Conservation (phyloP, 2,888 invertebrate species). For the Halocaridina rubra region DNA sequence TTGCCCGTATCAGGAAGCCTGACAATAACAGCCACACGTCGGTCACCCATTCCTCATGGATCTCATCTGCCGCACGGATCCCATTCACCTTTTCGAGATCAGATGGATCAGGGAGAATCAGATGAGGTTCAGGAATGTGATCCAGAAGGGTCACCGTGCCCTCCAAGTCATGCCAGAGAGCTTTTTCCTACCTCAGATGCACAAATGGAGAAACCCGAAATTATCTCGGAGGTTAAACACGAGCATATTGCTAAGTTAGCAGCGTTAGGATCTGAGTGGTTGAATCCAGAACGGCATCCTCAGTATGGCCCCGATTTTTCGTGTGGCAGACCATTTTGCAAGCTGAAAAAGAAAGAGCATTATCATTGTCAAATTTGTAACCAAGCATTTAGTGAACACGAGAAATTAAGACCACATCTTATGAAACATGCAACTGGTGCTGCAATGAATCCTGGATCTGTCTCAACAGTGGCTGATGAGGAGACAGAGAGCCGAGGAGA, state of each 20-base stretch:
- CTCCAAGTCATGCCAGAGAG: not conserved
- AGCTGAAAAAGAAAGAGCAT: slow-evolving; percentile 81
- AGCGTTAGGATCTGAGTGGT: slow-evolving; percentile 41
- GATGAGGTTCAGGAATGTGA: slow-evolving; percentile 39
- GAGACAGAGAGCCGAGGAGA: slow-evolving; percentile 12
- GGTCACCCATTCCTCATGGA: slow-evolving; percentile 41
- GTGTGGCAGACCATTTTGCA: slow-evolving; percentile 83
- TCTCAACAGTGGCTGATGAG: slow-evolving; percentile 3
- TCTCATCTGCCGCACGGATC: not conserved
- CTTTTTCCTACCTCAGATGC: no score
- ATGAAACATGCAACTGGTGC: slow-evolving; percentile 73
- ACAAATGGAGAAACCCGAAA: no score
- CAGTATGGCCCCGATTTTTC: slow-evolving; percentile 76
- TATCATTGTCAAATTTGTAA: slow-evolving; percentile 85
- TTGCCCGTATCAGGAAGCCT: slow-evolving; percentile 61
- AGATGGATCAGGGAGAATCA: slow-evolving; percentile 46
- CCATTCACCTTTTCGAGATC: slow-evolving; percentile 44
- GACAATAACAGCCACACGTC: slow-evolving; percentile 58
- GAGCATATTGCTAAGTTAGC: slow-evolving; percentile 1
- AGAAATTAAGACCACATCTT: slow-evolving; percentile 77
- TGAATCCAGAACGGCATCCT: slow-evolving; percentile 75
- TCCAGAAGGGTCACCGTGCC: slow-evolving; percentile 2
- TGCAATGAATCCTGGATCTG: slow-evolving; percentile 12
- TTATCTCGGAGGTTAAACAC: slow-evolving; percentile 23
- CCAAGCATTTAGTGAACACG: slow-evolving; percentile 80